Conservation (phyloP, 2,113 vertebrate species). For the Callithrix jacchus region DNA sequence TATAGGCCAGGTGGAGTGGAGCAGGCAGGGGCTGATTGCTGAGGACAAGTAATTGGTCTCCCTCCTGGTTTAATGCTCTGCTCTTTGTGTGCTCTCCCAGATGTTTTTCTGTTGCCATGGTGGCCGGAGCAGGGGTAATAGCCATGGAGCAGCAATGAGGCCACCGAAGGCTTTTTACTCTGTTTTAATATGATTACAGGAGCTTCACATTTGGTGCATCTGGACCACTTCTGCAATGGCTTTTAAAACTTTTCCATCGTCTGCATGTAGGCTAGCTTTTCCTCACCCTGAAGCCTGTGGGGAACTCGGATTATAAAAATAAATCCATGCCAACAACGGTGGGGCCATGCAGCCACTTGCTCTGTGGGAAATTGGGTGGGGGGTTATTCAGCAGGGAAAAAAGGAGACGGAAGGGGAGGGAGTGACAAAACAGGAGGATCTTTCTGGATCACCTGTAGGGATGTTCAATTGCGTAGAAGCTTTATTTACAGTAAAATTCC, state of each 20-base stretch:
- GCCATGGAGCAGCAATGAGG: background rate
- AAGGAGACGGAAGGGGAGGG: background rate
- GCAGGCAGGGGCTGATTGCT: background rate
- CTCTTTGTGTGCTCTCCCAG: background rate
- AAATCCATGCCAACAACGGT: background rate
- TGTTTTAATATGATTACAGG: constrained; percentile 57
- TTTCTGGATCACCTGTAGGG: background rate
- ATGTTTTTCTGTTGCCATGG: constrained; percentile 71
- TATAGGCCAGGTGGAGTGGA: constrained; percentile 12
- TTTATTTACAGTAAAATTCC: constrained; percentile 13
- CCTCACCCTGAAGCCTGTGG: background rate
- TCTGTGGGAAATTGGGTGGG: background rate
- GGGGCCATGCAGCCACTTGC: background rate
- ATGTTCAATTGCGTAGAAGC: background rate
- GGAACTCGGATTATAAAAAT: background rate
- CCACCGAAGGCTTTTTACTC: constrained; percentile 60
- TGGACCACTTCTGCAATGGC: constrained; percentile 53
- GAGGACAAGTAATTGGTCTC: constrained; percentile 52
- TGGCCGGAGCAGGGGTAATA: constrained; percentile 55
- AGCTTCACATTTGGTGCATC: constrained; percentile 25
- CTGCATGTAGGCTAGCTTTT: constrained; percentile 3
- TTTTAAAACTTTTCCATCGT: constrained; percentile 65
- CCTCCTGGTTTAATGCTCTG: constrained; percentile 13
- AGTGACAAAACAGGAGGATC: background rate
- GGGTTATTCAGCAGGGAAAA: background rate